A percentile compares a stretch with the other conserved stretches of the same genome.
Evolutionary conservation across 1,140 invertebrate genomes (phyloP).

Genomic region (Lasioglossum baleicum): DNA sequence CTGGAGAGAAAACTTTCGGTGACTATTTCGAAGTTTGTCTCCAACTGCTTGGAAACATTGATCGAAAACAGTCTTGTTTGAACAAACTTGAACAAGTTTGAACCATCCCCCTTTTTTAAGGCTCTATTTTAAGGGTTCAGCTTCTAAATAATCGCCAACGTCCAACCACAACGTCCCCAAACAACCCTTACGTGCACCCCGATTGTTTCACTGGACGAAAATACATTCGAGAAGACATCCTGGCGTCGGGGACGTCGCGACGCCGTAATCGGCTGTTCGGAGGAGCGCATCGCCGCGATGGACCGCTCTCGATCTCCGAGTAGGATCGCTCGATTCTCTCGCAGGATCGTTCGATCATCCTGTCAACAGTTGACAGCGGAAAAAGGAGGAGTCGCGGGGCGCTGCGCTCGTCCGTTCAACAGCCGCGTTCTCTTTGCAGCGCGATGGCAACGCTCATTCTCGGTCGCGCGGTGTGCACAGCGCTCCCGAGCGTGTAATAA

Average conservation of each 20-base stretch:
- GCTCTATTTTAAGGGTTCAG: no score
- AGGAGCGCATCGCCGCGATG: conserved; percentile 40
- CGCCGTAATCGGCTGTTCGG: conserved; percentile 34
- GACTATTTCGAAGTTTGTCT: no score
- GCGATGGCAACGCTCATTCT: conserved; percentile 47
- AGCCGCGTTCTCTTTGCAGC: conserved; percentile 49
- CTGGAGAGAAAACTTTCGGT: no score
- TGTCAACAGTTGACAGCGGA: background rate
- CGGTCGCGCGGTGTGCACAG: no score
- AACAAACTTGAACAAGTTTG: no score
- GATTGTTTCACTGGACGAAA: conserved; percentile 35
- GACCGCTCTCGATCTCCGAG: background rate
- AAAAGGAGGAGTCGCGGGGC: conserved; percentile 14
- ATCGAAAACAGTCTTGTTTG: no score
- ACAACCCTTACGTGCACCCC: conserved; percentile 1
- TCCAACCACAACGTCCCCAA: no score
- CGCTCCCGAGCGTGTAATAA: no score
- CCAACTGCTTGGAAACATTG: no score
- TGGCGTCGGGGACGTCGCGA: conserved; percentile 42
- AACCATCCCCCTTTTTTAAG: no score
- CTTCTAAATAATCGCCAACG: no score
- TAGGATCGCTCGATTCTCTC: background rate
- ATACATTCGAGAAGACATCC: conserved; percentile 11
- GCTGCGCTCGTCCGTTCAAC: conserved; percentile 24
- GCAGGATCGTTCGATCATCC: background rate